These are phyloP conservation scores for Acrocephalus kingi DNA, from an alignment of 2,113 vertebrate species.

Conservation along the genomic window DNA sequence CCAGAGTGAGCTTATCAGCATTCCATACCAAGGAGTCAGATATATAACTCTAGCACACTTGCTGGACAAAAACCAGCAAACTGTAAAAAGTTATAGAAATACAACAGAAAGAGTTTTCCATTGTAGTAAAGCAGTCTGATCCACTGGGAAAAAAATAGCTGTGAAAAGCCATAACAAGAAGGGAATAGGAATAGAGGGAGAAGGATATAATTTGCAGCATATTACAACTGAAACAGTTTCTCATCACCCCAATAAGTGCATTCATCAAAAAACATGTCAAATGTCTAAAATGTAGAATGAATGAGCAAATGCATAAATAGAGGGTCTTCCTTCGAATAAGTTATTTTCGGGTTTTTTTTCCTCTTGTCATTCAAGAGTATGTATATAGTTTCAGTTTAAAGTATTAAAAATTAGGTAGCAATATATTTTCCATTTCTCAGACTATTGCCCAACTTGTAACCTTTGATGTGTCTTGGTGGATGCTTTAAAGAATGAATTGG, in stretches of 20 bases:
- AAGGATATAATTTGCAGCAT: not conserved
- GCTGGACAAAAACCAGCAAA: not conserved
- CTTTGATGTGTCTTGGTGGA: not conserved
- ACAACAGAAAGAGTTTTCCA: not conserved
- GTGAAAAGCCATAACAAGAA: not conserved
- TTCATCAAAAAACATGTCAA: not conserved
- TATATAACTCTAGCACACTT: not conserved
- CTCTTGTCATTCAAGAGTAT: not conserved
- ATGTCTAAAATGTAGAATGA: not conserved
- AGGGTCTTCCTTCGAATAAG: not conserved
- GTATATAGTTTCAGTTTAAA: not conserved
- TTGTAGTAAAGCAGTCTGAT: not conserved
- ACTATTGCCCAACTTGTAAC: not conserved
- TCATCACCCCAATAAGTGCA: accelerated
- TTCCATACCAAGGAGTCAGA: not conserved
- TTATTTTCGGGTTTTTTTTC: not conserved
- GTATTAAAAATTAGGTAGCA: not conserved
- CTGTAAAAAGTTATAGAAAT: not conserved
- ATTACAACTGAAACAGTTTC: not conserved
- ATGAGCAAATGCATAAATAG: not conserved
- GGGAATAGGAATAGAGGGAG: not conserved
- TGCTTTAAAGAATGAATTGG: not conserved
- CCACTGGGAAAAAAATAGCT: not conserved
- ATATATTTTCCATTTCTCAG: not conserved
- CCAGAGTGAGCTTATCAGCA: not conserved